phyloP scores from a whole-genome alignment of 1,140 invertebrate genomes.

The Orussus abietinus region DNA sequence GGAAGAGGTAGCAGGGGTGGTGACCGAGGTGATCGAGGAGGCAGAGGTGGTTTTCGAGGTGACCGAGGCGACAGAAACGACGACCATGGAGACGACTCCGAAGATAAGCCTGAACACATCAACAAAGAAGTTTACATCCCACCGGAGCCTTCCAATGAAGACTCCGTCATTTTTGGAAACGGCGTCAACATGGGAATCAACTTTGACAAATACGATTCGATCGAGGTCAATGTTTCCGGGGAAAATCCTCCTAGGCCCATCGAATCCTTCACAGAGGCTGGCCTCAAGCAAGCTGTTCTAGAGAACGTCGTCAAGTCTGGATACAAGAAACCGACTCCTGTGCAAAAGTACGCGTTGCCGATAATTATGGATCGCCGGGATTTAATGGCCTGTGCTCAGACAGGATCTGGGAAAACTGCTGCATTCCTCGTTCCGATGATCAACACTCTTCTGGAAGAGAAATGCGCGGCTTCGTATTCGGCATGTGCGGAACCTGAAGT shows the following conservation, averaged over 20 bases:
- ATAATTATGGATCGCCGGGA: constrained; percentile 76
- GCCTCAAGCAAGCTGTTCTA: constrained; percentile 64
- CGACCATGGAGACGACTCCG: constrained; percentile 17
- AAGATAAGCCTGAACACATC: constrained; percentile 15
- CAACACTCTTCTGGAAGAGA: constrained; percentile 61
- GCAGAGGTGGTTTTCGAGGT: too few species aligned
- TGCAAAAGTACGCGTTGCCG: constrained; percentile 89
- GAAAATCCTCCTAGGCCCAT: constrained; percentile 64
- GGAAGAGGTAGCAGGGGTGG: constrained; percentile 3
- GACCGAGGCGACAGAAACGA: constrained; percentile 7
- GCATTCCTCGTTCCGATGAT: constrained; percentile 92
- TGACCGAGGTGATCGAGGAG: constrained; percentile 1
- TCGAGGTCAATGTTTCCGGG: constrained; percentile 74
- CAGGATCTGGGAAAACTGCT: constrained; percentile 95
- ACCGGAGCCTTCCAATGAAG: constrained; percentile 67
- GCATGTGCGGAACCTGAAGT: constrained; percentile 62
- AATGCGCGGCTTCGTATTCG: constrained; percentile 49
- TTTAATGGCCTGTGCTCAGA: constrained; percentile 96
- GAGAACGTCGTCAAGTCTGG: constrained; percentile 77
- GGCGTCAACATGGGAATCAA: constrained; percentile 79
- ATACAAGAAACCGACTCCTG: constrained; percentile 86
- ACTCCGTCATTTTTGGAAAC: constrained; percentile 66
- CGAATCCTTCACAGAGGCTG: constrained; percentile 66
- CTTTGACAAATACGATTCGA: constrained; percentile 82
- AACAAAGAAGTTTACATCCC: constrained; percentile 73